phyloP scores from a whole-genome alignment of 2,888 invertebrate genomes.

The Dicyrtoma fusca region DNA sequence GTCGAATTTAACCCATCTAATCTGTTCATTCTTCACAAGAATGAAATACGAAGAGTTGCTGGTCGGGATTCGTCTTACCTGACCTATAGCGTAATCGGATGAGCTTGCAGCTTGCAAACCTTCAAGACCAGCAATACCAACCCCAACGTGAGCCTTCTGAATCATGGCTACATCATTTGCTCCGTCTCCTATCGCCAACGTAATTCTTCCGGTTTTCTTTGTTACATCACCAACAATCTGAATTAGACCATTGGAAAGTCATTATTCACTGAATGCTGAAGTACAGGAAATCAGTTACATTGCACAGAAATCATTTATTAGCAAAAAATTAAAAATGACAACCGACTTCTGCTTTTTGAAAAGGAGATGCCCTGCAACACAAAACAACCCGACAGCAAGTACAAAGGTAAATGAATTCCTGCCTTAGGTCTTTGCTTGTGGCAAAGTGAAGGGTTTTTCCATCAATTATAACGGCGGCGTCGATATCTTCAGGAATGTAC shows the following conservation, averaged over 20 bases:
- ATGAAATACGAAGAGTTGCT: too few species aligned
- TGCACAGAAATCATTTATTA: too few species aligned
- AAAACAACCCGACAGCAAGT: slow-evolving; percentile 92
- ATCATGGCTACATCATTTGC: slow-evolving; percentile 99
- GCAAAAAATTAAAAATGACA: neutral
- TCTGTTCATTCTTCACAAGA: too few species aligned
- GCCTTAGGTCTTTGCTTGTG: slow-evolving; percentile 83
- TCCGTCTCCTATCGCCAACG: slow-evolving; percentile 93
- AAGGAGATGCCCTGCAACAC: slow-evolving; percentile 97
- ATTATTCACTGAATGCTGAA: neutral
- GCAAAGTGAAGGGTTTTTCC: slow-evolving; percentile 94
- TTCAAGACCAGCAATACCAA: slow-evolving; percentile 96
- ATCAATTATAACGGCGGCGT: slow-evolving; percentile 89
- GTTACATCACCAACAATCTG: slow-evolving; percentile 82
- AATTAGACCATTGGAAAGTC: neutral
- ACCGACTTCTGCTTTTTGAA: slow-evolving; percentile 90
- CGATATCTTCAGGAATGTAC: slow-evolving; percentile 67
- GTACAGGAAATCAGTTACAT: neutral
- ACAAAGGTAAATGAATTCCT: slow-evolving; percentile 92
- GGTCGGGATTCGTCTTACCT: too few species aligned
- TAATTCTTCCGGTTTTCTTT: slow-evolving; percentile 78
- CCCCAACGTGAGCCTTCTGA: slow-evolving; percentile 95
- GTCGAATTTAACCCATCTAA: too few species aligned
- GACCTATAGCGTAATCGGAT: slow-evolving; percentile 97
- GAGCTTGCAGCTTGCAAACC: slow-evolving; percentile 98